Evolutionary conservation across 2,888 invertebrate genomes (phyloP).

Genomic region (Melieria omissa): DNA sequence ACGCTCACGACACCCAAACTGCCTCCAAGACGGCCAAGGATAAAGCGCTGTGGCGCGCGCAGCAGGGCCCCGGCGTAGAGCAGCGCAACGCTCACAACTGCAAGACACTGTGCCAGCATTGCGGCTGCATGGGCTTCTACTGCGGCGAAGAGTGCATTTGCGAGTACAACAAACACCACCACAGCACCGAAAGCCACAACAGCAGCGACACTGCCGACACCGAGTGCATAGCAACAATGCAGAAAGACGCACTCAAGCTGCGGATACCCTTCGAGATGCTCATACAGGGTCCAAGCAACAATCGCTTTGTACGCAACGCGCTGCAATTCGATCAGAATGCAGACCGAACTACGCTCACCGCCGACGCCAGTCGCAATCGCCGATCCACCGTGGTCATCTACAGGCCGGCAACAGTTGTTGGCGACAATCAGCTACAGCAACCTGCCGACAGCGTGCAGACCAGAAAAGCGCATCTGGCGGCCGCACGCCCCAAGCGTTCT

Average conservation of each 20-base stretch:
- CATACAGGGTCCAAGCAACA: constrained; percentile 63
- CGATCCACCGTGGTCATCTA: constrained; percentile 35
- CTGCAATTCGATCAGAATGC: constrained; percentile 58
- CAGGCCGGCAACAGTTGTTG: constrained; percentile 56
- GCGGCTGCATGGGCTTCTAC: constrained; percentile 65
- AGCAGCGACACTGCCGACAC: constrained; percentile 47
- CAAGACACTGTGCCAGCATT: constrained; percentile 62
- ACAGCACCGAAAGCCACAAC: constrained; percentile 32
- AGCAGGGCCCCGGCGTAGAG: constrained; percentile 50
- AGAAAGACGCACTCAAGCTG: constrained; percentile 55
- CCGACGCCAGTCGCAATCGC: constrained; percentile 28
- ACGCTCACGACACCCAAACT: neutral
- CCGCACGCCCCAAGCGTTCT: constrained; percentile 53
- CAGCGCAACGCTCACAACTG: constrained; percentile 58
- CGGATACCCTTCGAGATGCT: constrained; percentile 62
- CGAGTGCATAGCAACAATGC: constrained; percentile 61
- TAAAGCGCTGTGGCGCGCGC: constrained; percentile 10
- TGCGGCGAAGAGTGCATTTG: constrained; percentile 67
- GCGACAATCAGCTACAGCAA: neutral
- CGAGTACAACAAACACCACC: constrained; percentile 63
- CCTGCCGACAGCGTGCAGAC: neutral
- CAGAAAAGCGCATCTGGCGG: neutral
- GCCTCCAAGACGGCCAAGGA: constrained; percentile 26
- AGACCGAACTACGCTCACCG: constrained; percentile 17
- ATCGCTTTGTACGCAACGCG: constrained; percentile 62